Evolutionary conservation across 2,888 invertebrate species (phyloP), one percentile per base, ranked within the genome.

Genomic region (Drepana falcataria): DNA sequence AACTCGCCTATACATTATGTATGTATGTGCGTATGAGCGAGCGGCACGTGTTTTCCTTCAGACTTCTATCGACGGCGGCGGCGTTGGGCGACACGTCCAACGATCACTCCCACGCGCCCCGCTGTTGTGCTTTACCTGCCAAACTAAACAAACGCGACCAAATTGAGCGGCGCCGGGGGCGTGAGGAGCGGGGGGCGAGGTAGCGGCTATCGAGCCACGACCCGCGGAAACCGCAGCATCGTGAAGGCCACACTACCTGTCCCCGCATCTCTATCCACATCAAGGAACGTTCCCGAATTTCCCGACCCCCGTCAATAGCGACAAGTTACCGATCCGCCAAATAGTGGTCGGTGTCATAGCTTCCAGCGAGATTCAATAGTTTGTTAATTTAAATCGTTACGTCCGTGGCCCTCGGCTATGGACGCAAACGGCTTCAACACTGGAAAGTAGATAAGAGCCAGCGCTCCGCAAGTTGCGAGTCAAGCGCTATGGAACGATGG

Each of bases 71-170:
- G 69, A 71, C 63, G 59, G 59, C 63, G 63, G 57, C 58, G 57
- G 59, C 58, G 75, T 73, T 75, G 70, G 70, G 65, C 75, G 75
- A 71, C 75, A 73, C 72, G 73, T 68, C 64, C 63, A 60, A 63
- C 61, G 66, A 75, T 73, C 75, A 71, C 40, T 40, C 51, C 40
- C 51, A 33, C 51, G 51, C 51, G 48, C 48, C 35, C 64, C 66
- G 56, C 68, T 73, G 73, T 75, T 77, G 81, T 77, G 78, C 79
- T 79, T 81, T 83, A 85, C 85, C 85, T 86, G 85, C 80, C 83
- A 80, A 83, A 82, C 78, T 79, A 82, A 82, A 83, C 81, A 81
- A 77, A 77, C 76, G 74, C 71, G 73, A 62, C 55, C 53, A 56
- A 58, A 52, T 54, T 53, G 67, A 59, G 58, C 48, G 58, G 51